These are phyloP conservation scores for Doris montereyensis DNA, from an alignment of 2,888 invertebrate species.

Conservation along the genomic window DNA sequence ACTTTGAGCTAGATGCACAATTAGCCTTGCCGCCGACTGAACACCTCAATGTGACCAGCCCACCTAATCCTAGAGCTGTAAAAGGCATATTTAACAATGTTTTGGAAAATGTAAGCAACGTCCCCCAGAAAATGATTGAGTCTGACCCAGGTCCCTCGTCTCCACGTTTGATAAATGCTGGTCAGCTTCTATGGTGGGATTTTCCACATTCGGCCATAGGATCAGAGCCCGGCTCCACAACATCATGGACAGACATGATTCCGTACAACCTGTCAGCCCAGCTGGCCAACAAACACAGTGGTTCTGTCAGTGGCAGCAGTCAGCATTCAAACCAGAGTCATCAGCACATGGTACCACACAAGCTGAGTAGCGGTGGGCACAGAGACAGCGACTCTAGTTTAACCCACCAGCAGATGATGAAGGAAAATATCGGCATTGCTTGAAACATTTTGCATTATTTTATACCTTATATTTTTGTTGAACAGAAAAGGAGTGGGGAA, in stretches of 20 bases:
- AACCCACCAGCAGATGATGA: constrained; percentile 60
- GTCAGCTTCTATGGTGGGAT: constrained; percentile 34
- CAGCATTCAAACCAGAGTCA: constrained; percentile 46
- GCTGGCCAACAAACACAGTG: background rate
- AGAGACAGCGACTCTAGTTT: constrained; percentile 57
- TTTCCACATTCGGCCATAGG: background rate
- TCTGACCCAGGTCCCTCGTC: constrained; percentile 44
- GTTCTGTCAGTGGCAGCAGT: background rate
- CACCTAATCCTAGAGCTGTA: background rate
- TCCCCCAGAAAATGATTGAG: constrained; percentile 41
- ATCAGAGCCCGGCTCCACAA: constrained; percentile 12
- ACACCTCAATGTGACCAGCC: constrained; percentile 8
- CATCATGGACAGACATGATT: constrained; percentile 35
- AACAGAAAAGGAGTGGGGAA: background rate
- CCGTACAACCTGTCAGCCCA: constrained; percentile 28
- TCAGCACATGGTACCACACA: constrained; percentile 63
- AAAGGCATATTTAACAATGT: constrained; percentile 21
- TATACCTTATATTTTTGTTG: background rate
- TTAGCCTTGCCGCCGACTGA: constrained; percentile 42
- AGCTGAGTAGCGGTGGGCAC: constrained; percentile 62
- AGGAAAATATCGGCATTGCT: constrained; percentile 65
- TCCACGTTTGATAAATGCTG: constrained; percentile 29
- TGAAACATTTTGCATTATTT: constrained; percentile 41
- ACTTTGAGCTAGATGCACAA: constrained; percentile 64
- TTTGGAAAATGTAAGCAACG: constrained; percentile 32